These are phyloP conservation scores for Taeniopygia guttata DNA, from an alignment of 2,797 vertebrate genomes.

Conservation along the genomic window DNA sequence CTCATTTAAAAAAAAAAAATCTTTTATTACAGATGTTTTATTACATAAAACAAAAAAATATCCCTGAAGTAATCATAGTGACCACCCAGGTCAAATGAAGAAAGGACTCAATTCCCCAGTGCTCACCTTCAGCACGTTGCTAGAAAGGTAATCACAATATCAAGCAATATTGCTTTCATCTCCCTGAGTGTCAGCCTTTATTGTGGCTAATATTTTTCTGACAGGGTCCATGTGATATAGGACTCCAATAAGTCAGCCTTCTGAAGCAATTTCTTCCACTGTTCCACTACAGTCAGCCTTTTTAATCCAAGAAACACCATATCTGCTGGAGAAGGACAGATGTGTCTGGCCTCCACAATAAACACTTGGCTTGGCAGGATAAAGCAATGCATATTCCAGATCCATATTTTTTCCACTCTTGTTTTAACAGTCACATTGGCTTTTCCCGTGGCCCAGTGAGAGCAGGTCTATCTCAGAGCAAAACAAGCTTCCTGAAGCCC, in stretches of 20 bases:
- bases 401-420: slow-evolving; percentile 65
- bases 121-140: background rate
- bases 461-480: slow-evolving; percentile 16
- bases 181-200: background rate
- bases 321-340: slow-evolving; percentile 63
- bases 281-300: slow-evolving; percentile 19
- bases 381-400: slow-evolving; percentile 61
- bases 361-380: slow-evolving; percentile 63
- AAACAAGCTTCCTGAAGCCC: slow-evolving; percentile 48
- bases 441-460: slow-evolving; percentile 46
- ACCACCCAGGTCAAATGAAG: background rate
- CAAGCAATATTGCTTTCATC: slow-evolving; percentile 16
- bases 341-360: slow-evolving; percentile 59
- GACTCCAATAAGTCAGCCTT: slow-evolving; percentile 27
- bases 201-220: slow-evolving; percentile 23
- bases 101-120: background rate
- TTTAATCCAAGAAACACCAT: slow-evolving; percentile 63
- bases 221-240: slow-evolving; percentile 20
- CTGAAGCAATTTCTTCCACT: slow-evolving; percentile 64
- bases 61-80: background rate
- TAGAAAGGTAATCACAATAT: background rate
- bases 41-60: background rate
- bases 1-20: background rate
- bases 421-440: slow-evolving; percentile 54
- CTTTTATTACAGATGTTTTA: slow-evolving; percentile 21